Base-by-base conservation (phyloP, 2,888 invertebrate genomes). In the Smittia sp. region DNA sequence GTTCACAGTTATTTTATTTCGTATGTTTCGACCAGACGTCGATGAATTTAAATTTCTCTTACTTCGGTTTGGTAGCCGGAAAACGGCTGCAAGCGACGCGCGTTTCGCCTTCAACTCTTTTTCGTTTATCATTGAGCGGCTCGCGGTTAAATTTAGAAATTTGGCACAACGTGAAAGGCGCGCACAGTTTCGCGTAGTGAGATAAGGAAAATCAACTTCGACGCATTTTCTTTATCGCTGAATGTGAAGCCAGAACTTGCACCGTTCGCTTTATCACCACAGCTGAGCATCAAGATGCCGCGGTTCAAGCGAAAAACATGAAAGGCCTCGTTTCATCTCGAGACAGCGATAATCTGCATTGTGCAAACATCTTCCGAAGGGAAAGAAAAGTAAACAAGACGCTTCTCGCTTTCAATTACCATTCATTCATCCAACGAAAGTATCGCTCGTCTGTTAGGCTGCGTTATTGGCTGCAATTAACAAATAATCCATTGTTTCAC, bases 401-500 rank as follows among this genome's bases (percentile, higher is more conserved):
- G 15, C 18, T 46, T 46, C 18, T 58, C 11, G 1, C 13, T 24
- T 63, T 63, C 25, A 63, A 69, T 69, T 69, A 69, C 69, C 69
- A 69, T 69, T 69, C 69, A 69, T 69, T 69, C 69, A 69, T 69
- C 15, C 54, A 69, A 25, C 52, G 18, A 54, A 20, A 69, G 32
- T 32, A 13, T 63, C n/a, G 6, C 27, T 25, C 27, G 25, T 63
- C 63, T 27, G 18, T 68, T 32, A 20, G 27, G 69, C 69, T 54
- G 52, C 46, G 32, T 24, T 27, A 52, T 69, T 69, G 69, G 54
- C 69, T 69, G 69, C 69, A 69, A 69, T 69, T 69, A 69, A 69
- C 54, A 69, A 69, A 69, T 69, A 69, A 69, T 69, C 52, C 69
- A 69, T 69, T 69, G 69, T 69, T 69, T 69, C 46, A 69, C 46